These are phyloP conservation scores for Clarias laeviceps DNA, from an alignment of 2,797 vertebrate species.

Conservation along the genomic window DNA sequence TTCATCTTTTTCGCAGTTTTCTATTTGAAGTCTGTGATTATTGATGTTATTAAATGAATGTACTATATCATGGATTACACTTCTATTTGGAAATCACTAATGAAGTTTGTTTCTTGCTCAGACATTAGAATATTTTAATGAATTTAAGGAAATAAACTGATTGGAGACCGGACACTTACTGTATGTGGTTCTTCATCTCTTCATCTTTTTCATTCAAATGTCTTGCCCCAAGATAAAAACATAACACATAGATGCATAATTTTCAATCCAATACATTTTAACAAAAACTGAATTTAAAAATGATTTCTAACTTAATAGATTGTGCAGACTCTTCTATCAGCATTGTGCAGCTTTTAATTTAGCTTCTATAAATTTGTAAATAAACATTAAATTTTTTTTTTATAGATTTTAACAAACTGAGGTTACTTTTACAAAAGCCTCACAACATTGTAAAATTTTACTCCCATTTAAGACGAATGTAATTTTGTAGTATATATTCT, in stretches of 20 bases:
- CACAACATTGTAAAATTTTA: neutral
- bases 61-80: neutral
- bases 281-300: neutral
- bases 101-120: neutral
- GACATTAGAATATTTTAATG: too few species aligned
- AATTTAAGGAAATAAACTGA: constrained; percentile 3
- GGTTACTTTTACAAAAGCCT: neutral
- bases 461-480: neutral
- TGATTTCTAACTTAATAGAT: neutral
- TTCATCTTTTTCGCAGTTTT: neutral
- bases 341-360: neutral
- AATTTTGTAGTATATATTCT: neutral
- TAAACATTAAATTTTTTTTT: too few species aligned
- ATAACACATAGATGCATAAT: neutral
- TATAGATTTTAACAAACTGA: neutral
- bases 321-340: neutral
- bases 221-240: neutral
- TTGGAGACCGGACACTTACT: neutral
- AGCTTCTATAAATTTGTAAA: neutral
- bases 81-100: neutral
- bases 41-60: neutral
- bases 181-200: neutral
- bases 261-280: neutral
- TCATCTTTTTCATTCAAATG: neutral
- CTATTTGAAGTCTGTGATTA: neutral